Conservation (phyloP, 2,113 vertebrate genomes). For the Pogona vitticeps region DNA sequence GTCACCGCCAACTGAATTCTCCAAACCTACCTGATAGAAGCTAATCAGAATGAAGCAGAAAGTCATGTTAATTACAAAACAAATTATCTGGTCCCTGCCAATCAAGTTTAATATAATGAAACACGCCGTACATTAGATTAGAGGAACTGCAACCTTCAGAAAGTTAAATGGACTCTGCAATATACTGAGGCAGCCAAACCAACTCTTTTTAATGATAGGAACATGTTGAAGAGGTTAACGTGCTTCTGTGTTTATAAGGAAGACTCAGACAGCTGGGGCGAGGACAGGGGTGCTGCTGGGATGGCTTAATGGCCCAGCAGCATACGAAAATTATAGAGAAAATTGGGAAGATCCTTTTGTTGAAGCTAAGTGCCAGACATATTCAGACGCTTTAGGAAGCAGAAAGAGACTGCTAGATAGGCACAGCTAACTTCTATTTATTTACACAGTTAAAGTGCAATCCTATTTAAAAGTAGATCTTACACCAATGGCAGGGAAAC, state of each 20-base stretch:
- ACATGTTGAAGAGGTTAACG: neutral
- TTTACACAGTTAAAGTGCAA: neutral
- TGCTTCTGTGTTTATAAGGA: neutral
- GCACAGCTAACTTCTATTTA: no score
- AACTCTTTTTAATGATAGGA: neutral
- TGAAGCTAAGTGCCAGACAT: neutral
- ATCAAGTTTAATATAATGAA: constrained; percentile 54
- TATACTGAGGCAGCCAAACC: neutral
- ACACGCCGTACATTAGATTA: constrained; percentile 21
- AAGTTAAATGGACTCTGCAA: constrained; percentile 30
- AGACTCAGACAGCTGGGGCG: no score
- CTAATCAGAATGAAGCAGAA: constrained; percentile 51
- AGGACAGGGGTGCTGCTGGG: neutral
- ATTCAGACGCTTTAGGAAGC: no score
- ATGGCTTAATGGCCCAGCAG: neutral
- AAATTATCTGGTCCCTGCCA: constrained; percentile 46
- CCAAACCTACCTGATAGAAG: constrained; percentile 36
- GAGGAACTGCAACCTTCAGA: constrained; percentile 33
- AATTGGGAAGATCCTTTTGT: neutral
- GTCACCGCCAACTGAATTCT: constrained; percentile 15
- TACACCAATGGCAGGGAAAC: no score
- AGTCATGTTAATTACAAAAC: constrained; percentile 56
- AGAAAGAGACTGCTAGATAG: neutral
- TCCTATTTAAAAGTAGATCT: neutral
- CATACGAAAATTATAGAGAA: neutral